Conservation (phyloP, 1,140 invertebrate species). For the Psilanteris sp. region DNA sequence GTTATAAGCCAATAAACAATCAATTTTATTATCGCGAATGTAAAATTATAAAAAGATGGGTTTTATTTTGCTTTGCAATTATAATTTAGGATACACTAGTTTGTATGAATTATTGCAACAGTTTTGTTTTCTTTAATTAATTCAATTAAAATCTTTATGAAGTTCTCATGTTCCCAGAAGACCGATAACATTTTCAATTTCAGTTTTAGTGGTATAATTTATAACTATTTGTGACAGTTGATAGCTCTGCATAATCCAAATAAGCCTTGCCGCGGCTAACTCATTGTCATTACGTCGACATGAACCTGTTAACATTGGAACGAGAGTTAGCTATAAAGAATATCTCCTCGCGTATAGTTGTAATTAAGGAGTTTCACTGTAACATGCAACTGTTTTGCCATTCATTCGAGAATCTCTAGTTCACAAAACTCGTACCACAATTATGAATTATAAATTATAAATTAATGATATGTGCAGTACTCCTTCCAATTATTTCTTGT, state of each 20-base stretch:
- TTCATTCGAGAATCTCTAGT: constrained; percentile 37
- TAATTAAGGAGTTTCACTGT: constrained; percentile 59
- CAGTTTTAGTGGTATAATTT: constrained; percentile 52
- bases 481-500: constrained; percentile 22
- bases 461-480: constrained; percentile 26
- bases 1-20: no score
- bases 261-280: constrained; percentile 24
- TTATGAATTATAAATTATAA: constrained; percentile 54
- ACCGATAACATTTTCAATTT: constrained; percentile 36
- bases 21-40: no score
- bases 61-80: no score
- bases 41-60: no score
- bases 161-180: background rate
- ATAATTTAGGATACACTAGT: no score
- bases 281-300: constrained; percentile 54
- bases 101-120: background rate
- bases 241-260: constrained; percentile 41
- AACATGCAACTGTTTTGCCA: constrained; percentile 34
- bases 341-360: constrained; percentile 24
- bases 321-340: constrained; percentile 41
- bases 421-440: constrained; percentile 33
- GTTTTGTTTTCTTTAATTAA: background rate
- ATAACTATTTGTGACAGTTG: constrained; percentile 37
- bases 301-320: constrained; percentile 58
- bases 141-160: background rate